These are phyloP conservation scores for Paraescarpia echinospica DNA, from an alignment of 1,140 invertebrate species.

Conservation along the genomic window DNA sequence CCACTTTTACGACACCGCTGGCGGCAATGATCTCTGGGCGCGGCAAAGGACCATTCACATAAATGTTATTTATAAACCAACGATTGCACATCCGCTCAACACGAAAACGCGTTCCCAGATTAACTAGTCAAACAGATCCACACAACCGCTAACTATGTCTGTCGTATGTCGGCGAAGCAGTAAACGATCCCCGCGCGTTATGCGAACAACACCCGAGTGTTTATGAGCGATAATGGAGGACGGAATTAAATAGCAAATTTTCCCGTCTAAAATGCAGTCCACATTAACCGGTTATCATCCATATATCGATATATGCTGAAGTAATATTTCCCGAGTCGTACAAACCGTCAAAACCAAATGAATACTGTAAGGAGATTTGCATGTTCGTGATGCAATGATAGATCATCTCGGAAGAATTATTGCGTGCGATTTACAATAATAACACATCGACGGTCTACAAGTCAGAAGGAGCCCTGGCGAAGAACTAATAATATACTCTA, in stretches of 20 bases:
- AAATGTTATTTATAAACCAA: not conserved
- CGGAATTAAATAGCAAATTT: not conserved
- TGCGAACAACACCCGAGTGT: not conserved
- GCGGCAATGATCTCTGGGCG: not conserved
- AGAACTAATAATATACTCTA: not conserved
- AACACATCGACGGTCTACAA: not conserved
- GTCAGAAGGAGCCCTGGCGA: not conserved
- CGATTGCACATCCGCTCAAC: not conserved
- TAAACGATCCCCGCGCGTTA: not conserved
- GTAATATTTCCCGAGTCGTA: not conserved
- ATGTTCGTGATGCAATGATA: not conserved
- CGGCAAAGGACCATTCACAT: not conserved
- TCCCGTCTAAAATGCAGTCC: not conserved
- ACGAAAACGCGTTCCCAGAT: not conserved
- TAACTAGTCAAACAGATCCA: not conserved
- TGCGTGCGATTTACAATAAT: not conserved
- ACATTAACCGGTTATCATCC: not conserved
- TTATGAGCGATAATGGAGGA: not conserved
- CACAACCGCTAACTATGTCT: not conserved
- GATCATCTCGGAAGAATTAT: not conserved
- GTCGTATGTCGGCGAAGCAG: not conserved
- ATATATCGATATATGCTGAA: not conserved
- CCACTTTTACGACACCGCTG: not conserved
- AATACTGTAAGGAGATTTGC: not conserved
- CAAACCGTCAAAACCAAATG: not conserved